Evolutionary conservation across 2,888 invertebrate species (phyloP), one percentile per base, ranked within the genome.

Genomic region (Hipparchia sbordonii): DNA sequence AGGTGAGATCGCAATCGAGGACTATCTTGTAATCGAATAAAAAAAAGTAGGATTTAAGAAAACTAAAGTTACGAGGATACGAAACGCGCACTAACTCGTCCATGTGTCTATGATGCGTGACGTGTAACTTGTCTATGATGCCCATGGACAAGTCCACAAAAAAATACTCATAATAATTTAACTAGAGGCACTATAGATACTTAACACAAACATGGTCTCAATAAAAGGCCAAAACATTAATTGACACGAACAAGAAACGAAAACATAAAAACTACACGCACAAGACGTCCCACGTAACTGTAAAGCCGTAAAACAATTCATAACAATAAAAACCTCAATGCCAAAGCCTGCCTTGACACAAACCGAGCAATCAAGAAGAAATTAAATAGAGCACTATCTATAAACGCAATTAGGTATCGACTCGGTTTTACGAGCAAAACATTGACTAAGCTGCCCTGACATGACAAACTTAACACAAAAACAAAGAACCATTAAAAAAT

Each of bases 291-390:
- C 56, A 51, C n/a, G 23, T 70, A 63, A 67, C 57, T 45, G 12
- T 39, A 69, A 45, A 71, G 79, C 79, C 80, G 82, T 83, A 82
- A 86, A 88, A 88, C 89, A 87, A 92, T 92, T 91, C 87, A 91
- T 90, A 87, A 87, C 87, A 90, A 91, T 92, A 91, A 91, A 91
- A 90, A 88, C 84, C 87, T 90, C 89, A 88, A 83, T 86, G 82
- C 81, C 77, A 77, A 77, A 85, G 80, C 84, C 82, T 84, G 65
- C 51, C 33, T 51, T 12, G 81, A 83, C 80, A 84, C 79, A 80
- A 83, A 85, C 85, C 82, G 83, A 81, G 83, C 85, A 88, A 90
- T 89, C 89, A 87, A 89, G 84, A 87, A 83, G 85, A 87, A 87
- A 91, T 90, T 90, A 91, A 89, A 90, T 89, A 88, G 88, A 88